Evolutionary conservation across 2,113 vertebrate genomes (phyloP).

Genomic region (Paraplagusia blochii): DNA sequence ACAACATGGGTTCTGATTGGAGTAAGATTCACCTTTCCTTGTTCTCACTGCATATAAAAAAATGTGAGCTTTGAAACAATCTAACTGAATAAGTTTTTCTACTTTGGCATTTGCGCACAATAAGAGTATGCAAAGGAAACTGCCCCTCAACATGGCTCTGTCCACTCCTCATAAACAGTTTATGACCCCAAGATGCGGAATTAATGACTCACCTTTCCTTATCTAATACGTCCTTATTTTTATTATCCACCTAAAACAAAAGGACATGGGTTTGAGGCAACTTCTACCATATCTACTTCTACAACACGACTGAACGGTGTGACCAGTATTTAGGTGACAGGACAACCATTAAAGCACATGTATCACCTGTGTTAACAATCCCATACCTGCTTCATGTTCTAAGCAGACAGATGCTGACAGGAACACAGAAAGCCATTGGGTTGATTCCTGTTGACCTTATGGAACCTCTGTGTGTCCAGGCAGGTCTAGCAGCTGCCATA

Average conservation of each 20-base stretch:
- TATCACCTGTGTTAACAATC: not conserved
- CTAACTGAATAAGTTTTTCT: too few species aligned
- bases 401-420: constrained; percentile 78
- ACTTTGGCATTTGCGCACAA: too few species aligned
- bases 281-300: constrained; percentile 43
- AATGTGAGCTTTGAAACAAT: too few species aligned
- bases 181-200: constrained; percentile 38
- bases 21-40: too few species aligned
- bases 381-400: constrained; percentile 85
- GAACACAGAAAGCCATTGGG: constrained; percentile 79
- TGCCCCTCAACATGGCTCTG: too few species aligned
- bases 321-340: constrained; percentile 27
- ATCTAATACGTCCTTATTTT: constrained; percentile 79
- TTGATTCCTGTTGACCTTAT: constrained; percentile 70
- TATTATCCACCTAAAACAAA: constrained; percentile 81
- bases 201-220: constrained; percentile 76
- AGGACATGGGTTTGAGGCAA: constrained; percentile 70
- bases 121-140: too few species aligned
- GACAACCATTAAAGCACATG: constrained; percentile 14
- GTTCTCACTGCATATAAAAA: too few species aligned
- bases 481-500: constrained; percentile 88
- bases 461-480: constrained; percentile 75
- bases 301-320: constrained; percentile 46
- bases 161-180: too few species aligned
- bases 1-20: too few species aligned